Base-by-base conservation (phyloP, 2,888 invertebrate species). In the Epinotia brunnichana region DNA sequence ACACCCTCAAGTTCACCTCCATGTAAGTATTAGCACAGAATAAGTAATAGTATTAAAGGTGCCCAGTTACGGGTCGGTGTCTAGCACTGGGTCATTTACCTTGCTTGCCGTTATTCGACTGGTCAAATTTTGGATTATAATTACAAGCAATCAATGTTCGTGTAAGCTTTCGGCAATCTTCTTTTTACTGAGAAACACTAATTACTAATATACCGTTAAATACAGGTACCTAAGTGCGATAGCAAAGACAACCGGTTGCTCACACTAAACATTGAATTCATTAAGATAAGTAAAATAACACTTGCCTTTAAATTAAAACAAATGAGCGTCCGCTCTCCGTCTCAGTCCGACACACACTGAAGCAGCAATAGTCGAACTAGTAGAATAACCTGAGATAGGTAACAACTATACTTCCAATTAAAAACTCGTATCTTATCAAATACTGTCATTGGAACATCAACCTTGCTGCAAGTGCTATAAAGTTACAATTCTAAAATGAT, bases 261-360 rank as follows among this genome's bases (percentile, higher is more conserved):
- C 1, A n/a, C 5, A 4, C 48, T n/a, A 48, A 13, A 48, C 15
- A 48, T 7, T 48, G 44, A 15, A 44, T 44, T 44, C 1, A 44
- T 44, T 15, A 15, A n/a, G 48, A 48, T 48, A 48, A 44, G 10
- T 53, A 44, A 15, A 48, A 17, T 10, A 35, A n/a, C 13, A 61
- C 62, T 63, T 63, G 53, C 63, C 11, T 53, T 53, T 5, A 1
- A 63, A 51, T 53, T 5, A 1, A 63, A 51, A 35, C 51, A 63
- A 63, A 29, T 53, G 63, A 13, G 35, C 63, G 63, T 35, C 63
- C 17, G 11, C 17, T 13, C 13, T 17, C 51, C 7, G 13, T 35
- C 29, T 15, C 29, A 7, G 1, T 7, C 29, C 29, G 51, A 7
- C 7, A 1, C 51, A 19, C 51, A 63, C 63, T 63, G 63, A 13